Conservation (phyloP, 2,888 invertebrate genomes). For the Ophraella communa region DNA sequence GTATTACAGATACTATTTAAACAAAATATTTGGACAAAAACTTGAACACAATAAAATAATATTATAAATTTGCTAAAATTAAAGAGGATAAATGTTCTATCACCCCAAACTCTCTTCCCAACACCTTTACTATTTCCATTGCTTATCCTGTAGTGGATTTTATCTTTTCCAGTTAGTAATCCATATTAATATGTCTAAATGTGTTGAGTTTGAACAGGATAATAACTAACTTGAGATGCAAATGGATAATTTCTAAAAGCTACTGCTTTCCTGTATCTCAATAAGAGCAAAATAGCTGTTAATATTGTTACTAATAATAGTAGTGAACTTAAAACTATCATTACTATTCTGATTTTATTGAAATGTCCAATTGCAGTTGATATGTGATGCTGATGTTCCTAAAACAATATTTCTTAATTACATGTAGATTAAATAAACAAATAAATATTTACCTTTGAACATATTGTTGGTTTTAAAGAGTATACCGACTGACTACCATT, state of each 20-base stretch:
- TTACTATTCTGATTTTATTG: slow-evolving; percentile 45
- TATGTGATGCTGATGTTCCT: slow-evolving; percentile 18
- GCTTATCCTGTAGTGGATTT: background rate
- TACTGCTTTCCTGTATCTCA: slow-evolving; percentile 46
- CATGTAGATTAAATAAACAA: background rate
- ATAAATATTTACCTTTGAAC: slow-evolving; percentile 2
- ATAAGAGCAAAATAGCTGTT: slow-evolving; percentile 46
- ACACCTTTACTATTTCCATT: background rate
- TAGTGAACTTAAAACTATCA: slow-evolving; percentile 47
- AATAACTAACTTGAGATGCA: slow-evolving; percentile 51
- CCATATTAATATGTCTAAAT: background rate
- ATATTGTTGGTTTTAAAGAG: slow-evolving; percentile 36
- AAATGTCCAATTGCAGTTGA: slow-evolving; percentile 39
- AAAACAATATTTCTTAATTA: slow-evolving; percentile 6
- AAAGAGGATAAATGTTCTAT: background rate
- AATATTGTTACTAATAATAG: slow-evolving; percentile 44
- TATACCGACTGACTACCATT: slow-evolving; percentile 43
- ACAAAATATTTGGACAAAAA: background rate
- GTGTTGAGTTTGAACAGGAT: slow-evolving; percentile 44
- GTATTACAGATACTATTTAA: no score
- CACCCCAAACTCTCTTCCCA: background rate
- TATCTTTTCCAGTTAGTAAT: background rate
- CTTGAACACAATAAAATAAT: background rate
- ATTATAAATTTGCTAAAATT: background rate
- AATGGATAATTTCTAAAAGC: slow-evolving; percentile 50